phyloP scores from a whole-genome alignment of 2,113 vertebrate species.

The Lichenostomus cassidix region DNA sequence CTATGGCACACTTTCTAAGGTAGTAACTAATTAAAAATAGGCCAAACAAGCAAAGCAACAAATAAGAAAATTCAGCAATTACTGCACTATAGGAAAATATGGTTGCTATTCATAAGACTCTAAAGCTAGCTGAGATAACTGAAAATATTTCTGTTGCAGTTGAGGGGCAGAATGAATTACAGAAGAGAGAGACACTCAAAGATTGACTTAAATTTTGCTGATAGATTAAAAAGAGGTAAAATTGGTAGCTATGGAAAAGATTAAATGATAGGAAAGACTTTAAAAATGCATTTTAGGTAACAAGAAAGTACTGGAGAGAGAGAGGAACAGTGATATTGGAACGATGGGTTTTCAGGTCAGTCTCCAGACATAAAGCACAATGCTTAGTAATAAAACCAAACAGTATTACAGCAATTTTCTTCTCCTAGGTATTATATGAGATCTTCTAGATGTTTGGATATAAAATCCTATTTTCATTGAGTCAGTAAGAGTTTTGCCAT shows the following conservation, averaged over 20 bases:
- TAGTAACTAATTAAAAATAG: neutral
- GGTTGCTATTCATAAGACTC: neutral
- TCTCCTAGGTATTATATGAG: constrained; percentile 21
- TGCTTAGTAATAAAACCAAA: constrained; percentile 46
- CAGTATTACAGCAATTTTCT: constrained; percentile 32
- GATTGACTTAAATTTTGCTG: neutral
- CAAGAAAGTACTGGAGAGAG: neutral
- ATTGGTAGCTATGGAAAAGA: neutral
- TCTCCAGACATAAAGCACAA: constrained; percentile 38
- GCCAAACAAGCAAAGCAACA: neutral
- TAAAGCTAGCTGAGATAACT: neutral
- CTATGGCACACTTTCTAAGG: neutral
- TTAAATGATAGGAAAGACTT: neutral
- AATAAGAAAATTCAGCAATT: neutral
- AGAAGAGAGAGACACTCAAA: neutral
- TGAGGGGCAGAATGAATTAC: neutral
- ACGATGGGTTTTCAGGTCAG: constrained; percentile 9
- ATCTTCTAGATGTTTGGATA: constrained; percentile 29
- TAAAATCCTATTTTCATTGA: constrained; percentile 40
- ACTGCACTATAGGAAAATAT: neutral
- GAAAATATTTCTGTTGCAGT: neutral
- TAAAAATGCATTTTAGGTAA: constrained; percentile 10
- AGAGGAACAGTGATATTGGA: neutral
- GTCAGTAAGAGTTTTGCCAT: constrained; percentile 11
- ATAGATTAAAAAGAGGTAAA: neutral